Conservation (phyloP, 2,797 vertebrate species). For the Arnoldichthys spilopterus region DNA sequence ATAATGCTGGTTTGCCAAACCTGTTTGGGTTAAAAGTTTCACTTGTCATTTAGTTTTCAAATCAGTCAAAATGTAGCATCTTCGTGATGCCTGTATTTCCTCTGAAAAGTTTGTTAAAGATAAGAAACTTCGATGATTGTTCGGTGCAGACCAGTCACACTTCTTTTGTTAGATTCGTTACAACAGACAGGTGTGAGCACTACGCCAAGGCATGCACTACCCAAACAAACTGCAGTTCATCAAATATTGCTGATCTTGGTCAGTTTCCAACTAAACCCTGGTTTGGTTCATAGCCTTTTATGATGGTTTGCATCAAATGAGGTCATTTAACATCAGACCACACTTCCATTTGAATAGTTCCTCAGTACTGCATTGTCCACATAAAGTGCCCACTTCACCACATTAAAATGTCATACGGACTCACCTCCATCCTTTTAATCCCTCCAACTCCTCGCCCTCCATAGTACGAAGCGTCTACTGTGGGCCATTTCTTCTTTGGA, state of each 20-base stretch:
- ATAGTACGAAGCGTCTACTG: constrained; percentile 97
- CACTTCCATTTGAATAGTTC: no score
- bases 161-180: no score
- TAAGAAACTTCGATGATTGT: background rate
- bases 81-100: background rate
- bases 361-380: no score
- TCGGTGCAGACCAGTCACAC: no score
- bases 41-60: background rate
- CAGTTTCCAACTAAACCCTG: no score
- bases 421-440: constrained; percentile 98
- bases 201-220: no score
- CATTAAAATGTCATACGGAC: background rate
- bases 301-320: no score
- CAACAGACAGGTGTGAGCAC: no score
- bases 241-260: no score
- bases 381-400: background rate
- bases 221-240: no score
- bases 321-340: no score
- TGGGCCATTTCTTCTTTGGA: constrained; percentile 98
- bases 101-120: background rate
- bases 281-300: no score
- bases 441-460: constrained; percentile 96
- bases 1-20: background rate
- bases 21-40: background rate
- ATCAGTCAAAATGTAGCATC: background rate